Evolutionary conservation across 2,113 vertebrate species (phyloP).

Genomic region (Leiothrix lutea): DNA sequence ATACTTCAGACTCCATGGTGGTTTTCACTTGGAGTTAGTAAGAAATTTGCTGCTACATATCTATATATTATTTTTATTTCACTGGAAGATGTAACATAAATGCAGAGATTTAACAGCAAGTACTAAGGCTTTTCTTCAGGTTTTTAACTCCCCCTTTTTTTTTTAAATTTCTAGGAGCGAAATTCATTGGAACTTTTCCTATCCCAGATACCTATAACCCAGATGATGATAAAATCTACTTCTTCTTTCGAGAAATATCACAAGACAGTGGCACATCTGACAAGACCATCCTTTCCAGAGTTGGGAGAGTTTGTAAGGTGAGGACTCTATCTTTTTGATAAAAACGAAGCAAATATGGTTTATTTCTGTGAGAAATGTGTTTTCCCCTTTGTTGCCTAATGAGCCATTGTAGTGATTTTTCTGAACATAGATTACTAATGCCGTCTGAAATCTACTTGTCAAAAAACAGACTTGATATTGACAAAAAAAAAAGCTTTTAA

Average conservation of each 20-base stretch:
- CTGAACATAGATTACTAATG: not conserved
- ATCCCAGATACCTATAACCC: constrained; percentile 94
- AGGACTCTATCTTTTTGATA: not conserved
- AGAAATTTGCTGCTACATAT: not conserved
- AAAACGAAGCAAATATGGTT: not conserved
- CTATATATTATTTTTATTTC: not conserved
- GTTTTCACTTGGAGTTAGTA: not conserved
- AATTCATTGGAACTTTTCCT: constrained; percentile 91
- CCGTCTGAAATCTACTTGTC: not conserved
- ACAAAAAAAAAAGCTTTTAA: no score
- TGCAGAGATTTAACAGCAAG: not conserved
- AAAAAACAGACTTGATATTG: not conserved
- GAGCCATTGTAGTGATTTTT: not conserved
- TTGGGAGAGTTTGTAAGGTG: constrained; percentile 96
- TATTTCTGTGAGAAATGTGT: not conserved
- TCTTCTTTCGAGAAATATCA: constrained; percentile 95
- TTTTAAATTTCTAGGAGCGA: constrained; percentile 80
- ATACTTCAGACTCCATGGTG: not conserved
- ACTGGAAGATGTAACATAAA: not conserved
- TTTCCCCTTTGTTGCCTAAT: not conserved
- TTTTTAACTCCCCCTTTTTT: not conserved
- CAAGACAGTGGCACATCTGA: constrained; percentile 86
- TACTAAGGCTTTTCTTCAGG: not conserved
- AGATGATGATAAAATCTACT: constrained; percentile 98
- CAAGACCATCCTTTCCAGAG: constrained; percentile 90